These are phyloP conservation scores for Chauna torquata DNA, from an alignment of 2,113 vertebrate genomes.

Conservation along the genomic window DNA sequence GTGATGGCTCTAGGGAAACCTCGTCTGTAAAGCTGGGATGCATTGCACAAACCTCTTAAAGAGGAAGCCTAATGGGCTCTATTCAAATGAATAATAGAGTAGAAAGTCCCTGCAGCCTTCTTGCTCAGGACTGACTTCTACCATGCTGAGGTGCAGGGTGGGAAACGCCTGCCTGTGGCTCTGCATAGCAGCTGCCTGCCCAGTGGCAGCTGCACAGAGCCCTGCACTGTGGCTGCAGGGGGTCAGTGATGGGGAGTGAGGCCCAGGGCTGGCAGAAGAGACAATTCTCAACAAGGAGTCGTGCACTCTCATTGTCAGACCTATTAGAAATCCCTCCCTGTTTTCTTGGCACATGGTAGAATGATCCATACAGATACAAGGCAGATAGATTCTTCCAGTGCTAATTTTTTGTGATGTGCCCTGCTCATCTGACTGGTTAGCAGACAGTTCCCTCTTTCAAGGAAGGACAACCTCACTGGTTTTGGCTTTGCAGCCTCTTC, in stretches of 20 bases:
- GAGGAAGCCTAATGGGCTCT: neutral
- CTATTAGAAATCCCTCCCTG: neutral
- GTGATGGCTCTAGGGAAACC: neutral
- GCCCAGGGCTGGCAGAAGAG: neutral
- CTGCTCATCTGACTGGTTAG: neutral
- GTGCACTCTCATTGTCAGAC: neutral
- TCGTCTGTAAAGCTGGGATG: neutral
- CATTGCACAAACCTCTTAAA: fast-evolving
- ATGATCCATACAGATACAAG: neutral
- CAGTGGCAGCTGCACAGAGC: neutral
- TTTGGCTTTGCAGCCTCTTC: neutral
- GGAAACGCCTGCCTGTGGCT: neutral
- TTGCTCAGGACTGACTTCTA: neutral
- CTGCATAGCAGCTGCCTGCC: neutral
- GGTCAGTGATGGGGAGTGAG: neutral
- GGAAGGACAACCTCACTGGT: neutral
- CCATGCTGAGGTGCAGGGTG: neutral
- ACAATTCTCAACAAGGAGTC: neutral
- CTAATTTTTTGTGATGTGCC: neutral
- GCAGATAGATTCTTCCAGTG: neutral
- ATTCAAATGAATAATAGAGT: neutral
- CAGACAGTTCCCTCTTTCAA: neutral
- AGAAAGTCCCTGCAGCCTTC: neutral
- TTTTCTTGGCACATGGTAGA: neutral
- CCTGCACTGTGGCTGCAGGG: neutral